Base-by-base conservation (phyloP, 2,113 vertebrate genomes). In the Acanthisitta chloris region DNA sequence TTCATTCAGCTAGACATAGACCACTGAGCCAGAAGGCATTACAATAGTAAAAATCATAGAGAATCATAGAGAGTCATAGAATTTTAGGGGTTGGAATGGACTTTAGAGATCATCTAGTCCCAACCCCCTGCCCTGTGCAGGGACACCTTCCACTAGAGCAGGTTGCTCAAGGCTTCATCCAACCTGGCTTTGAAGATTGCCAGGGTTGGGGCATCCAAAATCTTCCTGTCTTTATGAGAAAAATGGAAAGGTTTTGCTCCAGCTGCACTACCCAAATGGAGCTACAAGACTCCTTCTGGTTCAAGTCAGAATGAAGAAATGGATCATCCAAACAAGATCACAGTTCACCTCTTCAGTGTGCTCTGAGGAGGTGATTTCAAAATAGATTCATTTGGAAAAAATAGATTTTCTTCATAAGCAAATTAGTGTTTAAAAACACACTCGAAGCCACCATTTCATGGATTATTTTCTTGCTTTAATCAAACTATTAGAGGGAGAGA, bases 291-390 rank as follows among this genome's bases (percentile, higher is more conserved):
- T 55, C 21, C 36, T 82, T 77, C 31, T 45, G 16, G 18, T 73
- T 90, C 45, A 84, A 69, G 51, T 45, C 72, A 76, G 46, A 86
- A 82, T 46, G 45, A 86, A 42, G 26, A 43, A 72, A 72, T 29
- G n/a, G 1, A 5, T 36, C 23, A 45, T 79, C 17, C 1, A 5
- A 9, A 17, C 28, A 46, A 31, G 10, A 61, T 46, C 57, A 49
- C 25, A 66, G 55, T 42, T 54, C 4, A 20, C 28, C 51, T 86
- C 40, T 78, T 65, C 59, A 52, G 23, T 78, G 36, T 46, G 94
- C 77, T 85, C 66, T 92, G 42, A 97, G n/a, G 31, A 62, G 61
- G 42, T 54, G 70, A 92, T 76, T 92, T 82, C 64, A 81, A 97
- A 91, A 86, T 5, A 70, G 40, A 72, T 59, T 20, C 71, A 43